Evolutionary conservation across 2,888 invertebrate genomes (phyloP).

Genomic region (Amblyjoppa proteus): DNA sequence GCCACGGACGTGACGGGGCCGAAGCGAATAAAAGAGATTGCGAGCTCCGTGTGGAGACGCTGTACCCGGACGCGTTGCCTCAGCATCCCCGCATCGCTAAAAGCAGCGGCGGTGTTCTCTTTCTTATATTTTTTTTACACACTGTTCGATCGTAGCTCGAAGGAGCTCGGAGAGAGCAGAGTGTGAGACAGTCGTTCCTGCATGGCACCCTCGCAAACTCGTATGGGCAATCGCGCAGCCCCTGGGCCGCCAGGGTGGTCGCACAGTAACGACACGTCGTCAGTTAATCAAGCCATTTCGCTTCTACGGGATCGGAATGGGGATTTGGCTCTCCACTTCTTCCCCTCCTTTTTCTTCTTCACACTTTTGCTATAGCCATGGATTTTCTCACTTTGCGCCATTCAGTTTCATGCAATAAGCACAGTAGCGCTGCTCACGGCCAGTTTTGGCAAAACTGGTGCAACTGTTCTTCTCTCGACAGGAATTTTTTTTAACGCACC

Average conservation of each 20-base stretch:
- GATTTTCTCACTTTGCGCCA: slow-evolving; percentile 8
- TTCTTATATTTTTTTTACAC: slow-evolving; percentile 72
- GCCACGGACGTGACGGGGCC: slow-evolving; percentile 76
- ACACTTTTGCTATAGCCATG: slow-evolving; percentile 66
- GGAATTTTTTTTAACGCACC: not conserved
- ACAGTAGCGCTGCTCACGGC: not conserved
- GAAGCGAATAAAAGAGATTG: slow-evolving; percentile 72
- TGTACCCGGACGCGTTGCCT: slow-evolving; percentile 17
- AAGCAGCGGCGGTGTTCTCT: slow-evolving; percentile 65
- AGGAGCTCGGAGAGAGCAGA: slow-evolving; percentile 67
- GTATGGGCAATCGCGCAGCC: slow-evolving; percentile 74
- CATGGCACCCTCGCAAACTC: slow-evolving; percentile 71
- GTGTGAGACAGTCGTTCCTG: slow-evolving; percentile 50
- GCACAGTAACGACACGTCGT: slow-evolving; percentile 82
- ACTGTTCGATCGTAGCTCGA: slow-evolving; percentile 52
- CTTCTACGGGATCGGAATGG: slow-evolving; percentile 78
- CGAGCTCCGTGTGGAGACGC: slow-evolving; percentile 27
- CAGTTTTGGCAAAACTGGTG: not conserved
- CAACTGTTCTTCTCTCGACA: too few species aligned
- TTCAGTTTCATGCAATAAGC: not conserved
- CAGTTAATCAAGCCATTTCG: slow-evolving; percentile 85
- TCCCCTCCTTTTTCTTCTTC: slow-evolving; percentile 41
- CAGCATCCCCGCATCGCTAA: slow-evolving; percentile 58
- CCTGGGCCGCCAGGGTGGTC: slow-evolving; percentile 78
- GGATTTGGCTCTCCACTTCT: slow-evolving; percentile 68